Base-by-base conservation (phyloP, 2,797 vertebrate species). In the Podargus strigoides region DNA sequence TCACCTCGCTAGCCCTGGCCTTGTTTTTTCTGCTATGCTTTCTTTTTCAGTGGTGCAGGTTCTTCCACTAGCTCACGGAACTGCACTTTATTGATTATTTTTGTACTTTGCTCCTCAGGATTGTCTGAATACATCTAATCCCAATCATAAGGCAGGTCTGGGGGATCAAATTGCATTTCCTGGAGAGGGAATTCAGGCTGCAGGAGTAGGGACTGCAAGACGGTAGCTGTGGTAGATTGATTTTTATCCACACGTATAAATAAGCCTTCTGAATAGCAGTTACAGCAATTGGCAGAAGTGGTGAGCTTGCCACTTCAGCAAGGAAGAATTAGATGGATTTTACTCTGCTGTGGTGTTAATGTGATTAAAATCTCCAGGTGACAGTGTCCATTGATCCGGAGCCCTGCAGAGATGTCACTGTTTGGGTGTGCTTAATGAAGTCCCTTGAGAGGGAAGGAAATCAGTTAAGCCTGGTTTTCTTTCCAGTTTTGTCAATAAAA, bases 331-430 rank as follows among this genome's bases (percentile, higher is more conserved):
- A 53, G 72, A 36, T 95, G 73, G 58, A 62, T 69, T 92, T 77
- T 78, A 58, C 47, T 86, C 47, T 64, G 30, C 78, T 85, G 59
- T 70, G 16, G 37, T 91, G 77, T 95, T 72, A 90, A 39, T 66
- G 64, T 85, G 77, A 93, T 82, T 91, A 60, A 92, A 95, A 85
- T 75, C 90, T 60, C 73, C 36, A 32, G 73, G 64, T 90, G 85
- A 91, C 74, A 76, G 32, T 77, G 56, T 63, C 90, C 85, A 87
- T 85, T 79, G 91, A 90, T 94, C 10, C 2, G 5, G 46, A 69
- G 59, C 52, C 89, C 60, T 72, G 72, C 28, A 39, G 93, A 87
- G 91, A 68, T 85, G 82, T 82, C 88, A 41, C 78, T 67, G 73
- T 89, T 87, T 37, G 16, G 70, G 21, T 86, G 32, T 64, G 53